phyloP scores from a whole-genome alignment of 2,888 invertebrate genomes.

The Meliscaeva auricollis region DNA sequence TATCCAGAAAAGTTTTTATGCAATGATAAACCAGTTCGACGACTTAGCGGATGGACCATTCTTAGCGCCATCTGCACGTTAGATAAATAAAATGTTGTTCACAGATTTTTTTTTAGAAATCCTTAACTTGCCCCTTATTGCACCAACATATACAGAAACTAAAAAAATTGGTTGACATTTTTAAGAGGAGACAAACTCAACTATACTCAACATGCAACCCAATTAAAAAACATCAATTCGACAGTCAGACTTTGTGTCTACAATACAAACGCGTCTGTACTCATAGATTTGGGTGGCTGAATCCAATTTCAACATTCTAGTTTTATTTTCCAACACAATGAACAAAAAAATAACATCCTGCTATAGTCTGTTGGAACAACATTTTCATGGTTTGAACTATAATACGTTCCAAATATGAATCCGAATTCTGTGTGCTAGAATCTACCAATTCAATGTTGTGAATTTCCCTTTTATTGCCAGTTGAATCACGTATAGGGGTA shows the following conservation, averaged over 20 bases:
- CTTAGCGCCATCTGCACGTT: no score
- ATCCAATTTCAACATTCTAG: conserved; percentile 62
- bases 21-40: no score
- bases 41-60: no score
- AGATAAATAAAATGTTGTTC: no score
- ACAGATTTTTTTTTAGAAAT: no score
- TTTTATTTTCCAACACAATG: conserved; percentile 23
- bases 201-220: conserved; percentile 17
- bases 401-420: background rate
- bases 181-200: background rate
- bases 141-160: no score
- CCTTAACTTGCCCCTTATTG: no score
- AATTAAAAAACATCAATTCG: conserved; percentile 55
- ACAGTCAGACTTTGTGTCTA: conserved; percentile 66
- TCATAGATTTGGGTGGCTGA: conserved; percentile 31
- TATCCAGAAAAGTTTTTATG: no score
- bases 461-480: conserved; percentile 44
- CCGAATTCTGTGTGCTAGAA: conserved; percentile 1
- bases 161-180: background rate
- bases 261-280: conserved; percentile 60
- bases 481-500: conserved; percentile 60
- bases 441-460: conserved; percentile 42
- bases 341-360: background rate
- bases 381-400: background rate
- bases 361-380: conserved; percentile 5